Evolutionary conservation across 2,888 invertebrate genomes (phyloP).

Genomic region (Hoplodrina ambigua): DNA sequence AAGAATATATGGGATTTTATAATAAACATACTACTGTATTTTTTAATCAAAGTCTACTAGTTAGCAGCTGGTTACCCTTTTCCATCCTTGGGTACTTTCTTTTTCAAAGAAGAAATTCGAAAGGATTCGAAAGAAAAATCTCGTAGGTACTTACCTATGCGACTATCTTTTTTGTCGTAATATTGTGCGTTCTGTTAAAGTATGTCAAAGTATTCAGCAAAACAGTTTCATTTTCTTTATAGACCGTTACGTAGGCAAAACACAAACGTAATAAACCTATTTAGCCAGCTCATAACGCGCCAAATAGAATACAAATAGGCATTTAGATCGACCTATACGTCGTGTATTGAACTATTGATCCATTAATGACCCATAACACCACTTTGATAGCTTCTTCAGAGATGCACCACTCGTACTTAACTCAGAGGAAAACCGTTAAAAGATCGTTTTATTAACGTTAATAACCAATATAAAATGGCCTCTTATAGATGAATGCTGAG

Average conservation of each 20-base stretch:
- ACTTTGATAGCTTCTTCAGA: conserved; percentile 65
- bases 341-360: no score
- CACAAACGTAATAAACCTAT: conserved; percentile 41
- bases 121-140: no score
- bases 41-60: no score
- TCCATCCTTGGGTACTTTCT: no score
- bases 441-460: conserved; percentile 61
- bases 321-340: conserved; percentile 13
- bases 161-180: background rate
- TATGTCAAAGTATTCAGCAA: background rate
- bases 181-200: background rate
- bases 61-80: no score
- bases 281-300: conserved; percentile 20
- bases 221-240: background rate
- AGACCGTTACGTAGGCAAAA: background rate
- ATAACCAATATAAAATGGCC: conserved; percentile 44
- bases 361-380: conserved; percentile 59
- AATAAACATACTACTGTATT: no score
- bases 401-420: conserved; percentile 57
- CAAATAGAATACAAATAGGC: conserved; percentile 19
- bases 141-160: no score
- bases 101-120: no score
- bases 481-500: background rate
- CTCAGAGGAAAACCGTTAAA: conserved; percentile 54
- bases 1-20: no score